Evolutionary conservation across 2,888 invertebrate genomes (phyloP), one percentile per base, ranked within the genome.

Genomic region (Eudemis profundana): DNA sequence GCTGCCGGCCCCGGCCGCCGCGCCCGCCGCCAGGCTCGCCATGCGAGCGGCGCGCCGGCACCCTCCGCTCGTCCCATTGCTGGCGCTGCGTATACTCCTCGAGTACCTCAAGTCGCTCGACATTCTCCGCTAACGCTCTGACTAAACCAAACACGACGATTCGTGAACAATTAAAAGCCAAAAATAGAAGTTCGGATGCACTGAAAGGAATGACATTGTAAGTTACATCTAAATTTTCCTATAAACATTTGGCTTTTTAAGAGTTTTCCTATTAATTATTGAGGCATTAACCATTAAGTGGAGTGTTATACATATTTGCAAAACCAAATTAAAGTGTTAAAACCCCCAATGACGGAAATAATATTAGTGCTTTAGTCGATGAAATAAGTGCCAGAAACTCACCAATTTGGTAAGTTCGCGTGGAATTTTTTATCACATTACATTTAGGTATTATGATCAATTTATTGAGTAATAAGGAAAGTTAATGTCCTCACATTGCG

Each of bases 41-140:
- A 79, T 79, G 79, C 69, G 75, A 74, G 72, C 77, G 73, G 74
- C 72, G 73, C 78, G 78, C 74, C 74, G 77, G 75, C 77, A 69
- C 64, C 73, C 84, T 81, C 89, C 86, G 70, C 83, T 83, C 72
- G 86, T 87, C 70, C 84, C 87, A 57, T 76, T 86, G 77, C 83
- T 87, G 75, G 80, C 83, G 76, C 85, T 87, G 74, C 87, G 87
- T 68, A 86, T 85, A 73, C 83, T 86, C 72, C 85, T 87, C 78
- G 89, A 88, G 81, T 84, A 84, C 79, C 85, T 89, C 82, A 87
- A 87, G 77, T 87, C 89, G 67, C 83, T 88, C 73, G 83, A 84
- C 79, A 79, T 79, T 73, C 74, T 69, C 72, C 68, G 70, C 72
- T 67, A 49, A 67, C 64, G 53, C 68, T 66, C 69, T 62, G 33